Conservation (phyloP, 30 jellyfish, hydroid and myxozoan genomes). For the Aurelia aurita region DNA sequence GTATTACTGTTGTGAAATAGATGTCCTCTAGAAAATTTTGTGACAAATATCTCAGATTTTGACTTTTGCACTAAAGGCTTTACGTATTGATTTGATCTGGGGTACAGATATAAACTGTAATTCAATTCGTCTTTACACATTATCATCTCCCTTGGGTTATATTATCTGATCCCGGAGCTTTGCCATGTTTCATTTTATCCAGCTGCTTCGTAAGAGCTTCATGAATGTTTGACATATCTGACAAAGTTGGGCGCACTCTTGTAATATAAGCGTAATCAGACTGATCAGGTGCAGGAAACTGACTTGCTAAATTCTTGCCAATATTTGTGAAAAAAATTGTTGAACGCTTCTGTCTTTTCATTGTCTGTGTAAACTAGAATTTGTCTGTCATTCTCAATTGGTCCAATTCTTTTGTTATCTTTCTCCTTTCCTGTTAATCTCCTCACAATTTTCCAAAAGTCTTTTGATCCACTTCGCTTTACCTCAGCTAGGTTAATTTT, state of each 20-base stretch:
- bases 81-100: slow-evolving; percentile 14
- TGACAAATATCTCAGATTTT: not conserved
- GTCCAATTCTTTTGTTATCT: slow-evolving; percentile 27
- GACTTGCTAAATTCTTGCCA: too few species aligned
- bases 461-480: slow-evolving; percentile 33
- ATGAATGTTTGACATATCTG: too few species aligned
- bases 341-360: not conserved
- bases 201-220: too few species aligned
- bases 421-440: slow-evolving; percentile 38
- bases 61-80: slow-evolving; percentile 9
- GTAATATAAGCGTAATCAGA: too few species aligned
- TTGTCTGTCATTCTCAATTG: slow-evolving; percentile 20
- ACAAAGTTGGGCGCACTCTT: too few species aligned
- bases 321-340: slow-evolving; percentile 5
- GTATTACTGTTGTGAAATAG: slow-evolving; percentile 20
- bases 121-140: too few species aligned
- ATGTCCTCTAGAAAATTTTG: slow-evolving; percentile 10
- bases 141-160: too few species aligned
- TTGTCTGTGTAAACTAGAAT: slow-evolving; percentile 15
- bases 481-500: slow-evolving; percentile 24
- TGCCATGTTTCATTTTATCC: too few species aligned
- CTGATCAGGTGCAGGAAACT: too few species aligned
- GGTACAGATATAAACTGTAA: not conserved
- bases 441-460: slow-evolving; percentile 36
- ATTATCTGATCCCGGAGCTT: too few species aligned